Percentiles rank a stretch among this genome's conserved stretches.
Conservation (phyloP, 1,140 invertebrate species). For the Drosophila subpulchrella region DNA sequence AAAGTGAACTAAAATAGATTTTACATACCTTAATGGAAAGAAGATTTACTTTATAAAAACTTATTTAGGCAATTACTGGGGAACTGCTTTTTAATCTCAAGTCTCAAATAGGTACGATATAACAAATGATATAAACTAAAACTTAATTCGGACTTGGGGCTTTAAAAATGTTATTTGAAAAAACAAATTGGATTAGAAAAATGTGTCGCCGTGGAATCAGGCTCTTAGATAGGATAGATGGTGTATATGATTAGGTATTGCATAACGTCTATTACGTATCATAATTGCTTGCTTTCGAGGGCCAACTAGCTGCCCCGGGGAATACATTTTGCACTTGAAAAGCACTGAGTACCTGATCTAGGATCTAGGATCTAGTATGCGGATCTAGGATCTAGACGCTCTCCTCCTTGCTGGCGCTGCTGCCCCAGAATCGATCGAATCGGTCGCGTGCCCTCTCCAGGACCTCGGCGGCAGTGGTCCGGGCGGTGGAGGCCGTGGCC, state of each 20-base stretch:
- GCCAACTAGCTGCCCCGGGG: conserved; percentile 22
- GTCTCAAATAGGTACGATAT: too few species aligned
- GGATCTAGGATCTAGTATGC: not conserved
- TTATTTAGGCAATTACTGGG: too few species aligned
- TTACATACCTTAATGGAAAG: too few species aligned
- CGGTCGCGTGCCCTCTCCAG: conserved; percentile 92
- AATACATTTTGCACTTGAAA: conserved; percentile 64
- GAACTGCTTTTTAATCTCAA: too few species aligned
- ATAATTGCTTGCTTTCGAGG: conserved; percentile 27
- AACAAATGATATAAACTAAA: too few species aligned
- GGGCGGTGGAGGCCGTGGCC: conserved; percentile 84
- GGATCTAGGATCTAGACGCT: conserved; percentile 61
- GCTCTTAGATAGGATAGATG: conserved; percentile 10
- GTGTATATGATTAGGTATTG: conserved; percentile 52
- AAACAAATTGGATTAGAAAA: not conserved
- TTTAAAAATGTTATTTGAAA: not conserved
- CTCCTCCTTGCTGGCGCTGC: conserved; percentile 76
- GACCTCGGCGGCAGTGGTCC: conserved; percentile 90
- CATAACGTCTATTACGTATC: conserved; percentile 59
- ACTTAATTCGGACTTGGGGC: too few species aligned
- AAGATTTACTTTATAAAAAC: too few species aligned
- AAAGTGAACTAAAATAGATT: too few species aligned
- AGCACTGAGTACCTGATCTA: conserved; percentile 29
- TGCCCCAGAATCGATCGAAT: conserved; percentile 94
- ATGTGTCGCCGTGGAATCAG: conserved; percentile 8